These are phyloP conservation scores for Porites australiensis DNA, from an alignment of 64 coral and sea anemone species.

Conservation along the genomic window DNA sequence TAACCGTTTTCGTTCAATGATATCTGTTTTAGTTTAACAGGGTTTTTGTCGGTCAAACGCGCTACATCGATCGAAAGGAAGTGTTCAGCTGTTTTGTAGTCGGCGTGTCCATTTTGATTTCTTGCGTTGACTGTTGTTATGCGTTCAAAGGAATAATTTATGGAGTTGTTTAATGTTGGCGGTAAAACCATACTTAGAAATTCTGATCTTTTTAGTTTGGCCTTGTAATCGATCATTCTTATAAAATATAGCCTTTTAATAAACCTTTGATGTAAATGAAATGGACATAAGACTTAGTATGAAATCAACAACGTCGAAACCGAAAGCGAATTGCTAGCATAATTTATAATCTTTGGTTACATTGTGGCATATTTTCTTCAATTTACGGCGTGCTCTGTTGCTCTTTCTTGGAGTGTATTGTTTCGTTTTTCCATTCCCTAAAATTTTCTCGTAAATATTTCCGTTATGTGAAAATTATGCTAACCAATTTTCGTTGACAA, in stretches of 20 bases:
- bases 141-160: constrained; percentile 1
- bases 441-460: not conserved
- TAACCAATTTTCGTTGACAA: not conserved
- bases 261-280: not conserved
- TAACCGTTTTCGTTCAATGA: not conserved
- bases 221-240: not conserved
- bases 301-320: constrained; percentile 15
- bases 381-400: not conserved
- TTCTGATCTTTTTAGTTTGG: constrained; percentile 36
- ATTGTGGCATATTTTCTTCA: not conserved
- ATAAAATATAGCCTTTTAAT: not conserved
- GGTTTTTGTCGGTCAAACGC: not conserved
- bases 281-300: constrained; percentile 11
- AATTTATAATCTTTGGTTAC: not conserved
- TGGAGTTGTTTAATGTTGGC: constrained; percentile 36
- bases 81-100: not conserved
- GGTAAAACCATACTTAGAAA: constrained; percentile 15
- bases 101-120: constrained; percentile 49
- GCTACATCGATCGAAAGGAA: not conserved
- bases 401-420: not conserved
- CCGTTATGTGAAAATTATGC: too few species aligned
- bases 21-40: not conserved
- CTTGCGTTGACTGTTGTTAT: not conserved
- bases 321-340: constrained; percentile 9
- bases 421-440: not conserved